A percentile compares a stretch with the other conserved stretches of the same genome.
Evolutionary conservation across 1,140 invertebrate genomes (phyloP).

Genomic region (Proales similis): DNA sequence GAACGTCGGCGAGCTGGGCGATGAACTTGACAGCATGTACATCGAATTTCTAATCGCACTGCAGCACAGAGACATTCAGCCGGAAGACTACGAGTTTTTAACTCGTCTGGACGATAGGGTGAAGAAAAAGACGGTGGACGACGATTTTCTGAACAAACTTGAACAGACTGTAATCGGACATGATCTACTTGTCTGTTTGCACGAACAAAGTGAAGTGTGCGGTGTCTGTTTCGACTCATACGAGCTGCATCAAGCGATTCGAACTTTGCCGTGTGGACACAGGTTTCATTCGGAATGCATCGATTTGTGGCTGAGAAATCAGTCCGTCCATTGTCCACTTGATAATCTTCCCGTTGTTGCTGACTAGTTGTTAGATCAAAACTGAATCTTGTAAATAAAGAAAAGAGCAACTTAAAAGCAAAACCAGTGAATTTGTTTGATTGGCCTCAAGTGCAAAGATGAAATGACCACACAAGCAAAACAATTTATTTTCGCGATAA

Average conservation of each 20-base stretch:
- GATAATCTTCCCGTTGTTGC: conserved; percentile 33
- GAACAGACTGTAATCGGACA: neutral
- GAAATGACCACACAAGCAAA: too few species aligned
- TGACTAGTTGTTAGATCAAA: conserved; percentile 31
- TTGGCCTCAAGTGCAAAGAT: too few species aligned
- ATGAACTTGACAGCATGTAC: conserved; percentile 14
- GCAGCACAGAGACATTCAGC: conserved; percentile 35
- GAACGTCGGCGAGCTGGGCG: too few species aligned
- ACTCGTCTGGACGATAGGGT: conserved; percentile 9
- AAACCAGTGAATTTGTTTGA: too few species aligned
- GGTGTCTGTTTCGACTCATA: conserved; percentile 18
- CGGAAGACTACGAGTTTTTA: conserved; percentile 34
- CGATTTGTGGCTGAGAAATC: conserved; percentile 7
- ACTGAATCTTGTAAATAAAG: conserved; percentile 39
- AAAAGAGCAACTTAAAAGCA: too few species aligned
- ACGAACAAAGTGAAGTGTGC: neutral
- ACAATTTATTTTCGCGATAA: too few species aligned
- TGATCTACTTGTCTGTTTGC: neutral
- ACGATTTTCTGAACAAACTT: neutral
- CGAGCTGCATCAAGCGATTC: neutral
- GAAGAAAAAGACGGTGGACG: conserved; percentile 10
- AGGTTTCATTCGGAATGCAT: conserved; percentile 34
- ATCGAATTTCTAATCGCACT: conserved; percentile 21
- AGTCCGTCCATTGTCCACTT: conserved; percentile 17
- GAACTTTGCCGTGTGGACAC: conserved; percentile 28